Percentiles rank a stretch among this genome's conserved stretches.
phyloP scores from a whole-genome alignment of 2,888 invertebrate species.

The Dendrolimus pini region DNA sequence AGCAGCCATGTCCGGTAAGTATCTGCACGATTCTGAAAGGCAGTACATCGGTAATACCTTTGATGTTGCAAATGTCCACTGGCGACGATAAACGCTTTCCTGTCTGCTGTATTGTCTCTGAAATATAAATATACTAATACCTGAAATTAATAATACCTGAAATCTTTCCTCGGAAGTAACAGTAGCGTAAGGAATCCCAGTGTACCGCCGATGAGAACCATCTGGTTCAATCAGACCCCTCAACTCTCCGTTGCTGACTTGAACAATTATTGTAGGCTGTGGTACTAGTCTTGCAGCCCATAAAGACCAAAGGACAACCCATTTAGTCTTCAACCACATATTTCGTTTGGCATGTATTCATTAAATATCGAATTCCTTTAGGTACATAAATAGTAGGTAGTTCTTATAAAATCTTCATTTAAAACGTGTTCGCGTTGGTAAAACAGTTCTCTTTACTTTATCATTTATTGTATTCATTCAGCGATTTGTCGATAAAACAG shows the following conservation, averaged over 20 bases:
- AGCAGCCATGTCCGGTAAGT: too few species aligned
- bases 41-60: too few species aligned
- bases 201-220: constrained; percentile 23
- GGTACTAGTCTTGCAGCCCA: constrained; percentile 21
- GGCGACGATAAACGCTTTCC: too few species aligned
- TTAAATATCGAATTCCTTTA: too few species aligned
- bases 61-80: too few species aligned
- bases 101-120: too few species aligned
- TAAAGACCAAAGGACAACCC: constrained; percentile 23
- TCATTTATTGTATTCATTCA: background rate
- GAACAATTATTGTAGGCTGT: constrained; percentile 23
- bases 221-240: constrained; percentile 22
- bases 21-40: too few species aligned
- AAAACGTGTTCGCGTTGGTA: background rate
- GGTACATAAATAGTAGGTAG: too few species aligned
- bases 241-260: constrained; percentile 18
- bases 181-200: constrained; percentile 29
- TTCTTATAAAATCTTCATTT: background rate
- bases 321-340: constrained; percentile 4
- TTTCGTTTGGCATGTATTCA: too few species aligned
- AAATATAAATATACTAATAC: background rate
- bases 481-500: background rate
- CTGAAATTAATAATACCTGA: background rate
- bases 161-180: constrained; percentile 10
- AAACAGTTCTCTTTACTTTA: background rate